Evolutionary conservation across 2,888 invertebrate species (phyloP), one percentile per base, ranked within the genome.

Genomic region (Brachypterus glaber): DNA sequence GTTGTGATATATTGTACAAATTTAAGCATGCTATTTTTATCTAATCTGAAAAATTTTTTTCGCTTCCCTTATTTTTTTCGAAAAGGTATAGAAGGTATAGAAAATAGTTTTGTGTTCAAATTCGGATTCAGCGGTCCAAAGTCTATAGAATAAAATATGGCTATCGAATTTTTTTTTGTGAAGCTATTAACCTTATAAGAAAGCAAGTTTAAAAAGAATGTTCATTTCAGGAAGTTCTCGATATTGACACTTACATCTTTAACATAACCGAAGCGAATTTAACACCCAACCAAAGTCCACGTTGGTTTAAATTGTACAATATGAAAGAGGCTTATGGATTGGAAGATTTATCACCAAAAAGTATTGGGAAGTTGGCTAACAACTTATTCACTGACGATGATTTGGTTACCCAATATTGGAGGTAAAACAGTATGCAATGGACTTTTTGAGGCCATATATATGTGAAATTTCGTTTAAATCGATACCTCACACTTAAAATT

Each of bases 271-370:
- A 73, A 57, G 84, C 88, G 0, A 87, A 86, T 49, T 16, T 27
- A 11, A 62, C 69, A 1, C 71, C 74, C 0, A 54, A 70, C 4
- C 52, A 63, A 15, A 62, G 69, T 9, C 86, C 88, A 0, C 64
- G 66, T 4, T 89, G 89, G 88, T 76, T 71, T 53, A 71, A 76
- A 58, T 74, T 85, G 15, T 89, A 89, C 58, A 74, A 78, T n/a
- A 80, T 88, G 50, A 77, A 72, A 50, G 71, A 76, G 33, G 75
- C 73, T 3, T 88, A 80, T 53, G 69, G 68, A 12, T 57, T 82
- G 21, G 41, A 60, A 1, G 73, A 80, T 49, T 66, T 86, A 5
- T 72, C 75, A 9, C 73, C 82, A 0, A 55, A 62, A 1, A 77
- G 80, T 39, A 68, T 88, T 54, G 69, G 77, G 50, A 52, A 70